Evolutionary conservation across 2,113 vertebrate species (phyloP).

Genomic region (Rhagologus leucostigma): DNA sequence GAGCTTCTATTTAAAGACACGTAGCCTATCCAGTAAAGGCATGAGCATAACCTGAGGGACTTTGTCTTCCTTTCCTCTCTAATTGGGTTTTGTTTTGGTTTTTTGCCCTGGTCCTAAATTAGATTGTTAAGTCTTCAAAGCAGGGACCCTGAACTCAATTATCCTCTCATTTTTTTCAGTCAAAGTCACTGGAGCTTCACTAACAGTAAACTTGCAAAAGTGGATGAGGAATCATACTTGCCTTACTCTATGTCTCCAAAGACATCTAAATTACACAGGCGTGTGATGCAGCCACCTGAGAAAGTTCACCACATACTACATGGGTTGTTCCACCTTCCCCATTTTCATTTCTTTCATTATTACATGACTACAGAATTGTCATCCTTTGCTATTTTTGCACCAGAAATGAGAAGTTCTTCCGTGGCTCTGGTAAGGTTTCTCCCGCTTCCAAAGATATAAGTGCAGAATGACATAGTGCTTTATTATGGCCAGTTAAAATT

Average conservation of each 20-base stretch:
- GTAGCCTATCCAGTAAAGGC: background rate
- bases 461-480: background rate
- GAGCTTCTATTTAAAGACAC: background rate
- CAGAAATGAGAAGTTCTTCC: background rate
- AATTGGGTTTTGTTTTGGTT: conserved; percentile 40
- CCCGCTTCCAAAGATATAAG: background rate
- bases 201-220: background rate
- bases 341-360: background rate
- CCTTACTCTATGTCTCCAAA: background rate
- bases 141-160: conserved; percentile 46
- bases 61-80: conserved; percentile 11
- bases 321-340: background rate
- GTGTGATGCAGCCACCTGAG: background rate
- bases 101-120: conserved; percentile 30
- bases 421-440: background rate
- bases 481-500: background rate
- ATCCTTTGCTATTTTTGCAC: background rate
- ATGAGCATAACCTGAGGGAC: conserved; percentile 23
- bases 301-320: background rate
- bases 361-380: background rate
- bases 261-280: background rate
- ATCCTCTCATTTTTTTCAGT: conserved; percentile 17
- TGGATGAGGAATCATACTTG: background rate
- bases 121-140: conserved; percentile 40
- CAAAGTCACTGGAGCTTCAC: conserved; percentile 11